These are phyloP conservation scores for Geodia barretti DNA, from an alignment of 37 sponge, comb jelly and placozoan species.

Conservation along the genomic window DNA sequence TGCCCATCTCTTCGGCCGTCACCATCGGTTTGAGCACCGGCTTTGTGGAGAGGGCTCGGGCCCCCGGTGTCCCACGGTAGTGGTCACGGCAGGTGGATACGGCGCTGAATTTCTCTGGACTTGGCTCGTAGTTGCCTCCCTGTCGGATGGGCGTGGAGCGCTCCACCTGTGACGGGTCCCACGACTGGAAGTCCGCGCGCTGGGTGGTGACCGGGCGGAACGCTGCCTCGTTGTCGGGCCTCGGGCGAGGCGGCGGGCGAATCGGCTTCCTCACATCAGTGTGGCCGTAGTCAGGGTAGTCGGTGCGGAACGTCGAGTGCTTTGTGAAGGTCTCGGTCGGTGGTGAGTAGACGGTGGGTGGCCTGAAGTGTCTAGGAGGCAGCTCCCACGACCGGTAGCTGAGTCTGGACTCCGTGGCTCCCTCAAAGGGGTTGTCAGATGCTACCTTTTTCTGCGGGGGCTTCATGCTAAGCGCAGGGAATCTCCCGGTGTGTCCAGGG, in stretches of 20 bases:
- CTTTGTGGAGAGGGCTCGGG: conserved; percentile 37
- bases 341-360: conserved; percentile 53
- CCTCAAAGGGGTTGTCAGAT: conserved; percentile 57
- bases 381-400: conserved; percentile 65
- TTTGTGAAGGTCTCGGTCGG: conserved; percentile 60
- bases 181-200: conserved; percentile 46
- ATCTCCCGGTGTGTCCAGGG: conserved; percentile 15
- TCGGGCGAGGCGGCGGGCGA: conserved; percentile 27
- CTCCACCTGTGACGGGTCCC: conserved; percentile 30
- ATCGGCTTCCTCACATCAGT: conserved; percentile 27
- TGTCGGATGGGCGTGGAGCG: conserved; percentile 21
- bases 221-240: neutral
- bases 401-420: conserved; percentile 10
- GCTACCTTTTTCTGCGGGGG: conserved; percentile 26
- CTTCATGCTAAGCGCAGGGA: conserved; percentile 37
- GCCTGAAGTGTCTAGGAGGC: conserved; percentile 41
- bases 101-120: conserved; percentile 64
- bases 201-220: conserved; percentile 54
- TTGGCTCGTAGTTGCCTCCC: conserved; percentile 50
- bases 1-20: conserved; percentile 20
- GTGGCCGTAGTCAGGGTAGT: conserved; percentile 52
- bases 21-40: conserved; percentile 16
- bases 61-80: conserved; percentile 51
- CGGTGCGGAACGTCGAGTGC: conserved; percentile 26
- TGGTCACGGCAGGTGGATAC: conserved; percentile 47